phyloP scores from a whole-genome alignment of 2,888 invertebrate species.

The Amphipoea oculea region DNA sequence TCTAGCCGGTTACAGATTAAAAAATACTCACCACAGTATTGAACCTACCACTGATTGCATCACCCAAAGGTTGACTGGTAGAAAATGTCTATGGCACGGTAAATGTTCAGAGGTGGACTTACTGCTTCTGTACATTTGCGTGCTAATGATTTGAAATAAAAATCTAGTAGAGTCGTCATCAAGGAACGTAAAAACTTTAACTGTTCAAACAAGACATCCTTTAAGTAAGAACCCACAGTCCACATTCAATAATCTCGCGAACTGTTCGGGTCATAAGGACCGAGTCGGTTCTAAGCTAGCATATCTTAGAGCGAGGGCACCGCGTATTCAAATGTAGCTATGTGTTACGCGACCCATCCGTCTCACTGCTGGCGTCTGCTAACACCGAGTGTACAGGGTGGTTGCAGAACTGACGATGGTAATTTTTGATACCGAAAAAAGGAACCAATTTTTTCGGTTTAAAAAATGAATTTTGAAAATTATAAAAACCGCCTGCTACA shows the following conservation, averaged over 20 bases:
- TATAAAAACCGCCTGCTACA: background rate
- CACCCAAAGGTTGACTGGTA: background rate
- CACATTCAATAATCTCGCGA: conserved; percentile 2
- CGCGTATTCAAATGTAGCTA: conserved; percentile 80
- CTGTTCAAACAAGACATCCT: background rate
- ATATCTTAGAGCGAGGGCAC: conserved; percentile 40
- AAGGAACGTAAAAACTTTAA: background rate
- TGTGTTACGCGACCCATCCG: conserved; percentile 82
- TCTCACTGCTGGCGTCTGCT: conserved; percentile 81
- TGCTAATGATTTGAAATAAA: background rate
- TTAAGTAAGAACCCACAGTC: background rate
- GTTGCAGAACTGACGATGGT: background rate
- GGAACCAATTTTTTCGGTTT: background rate
- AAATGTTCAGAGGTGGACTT: no score
- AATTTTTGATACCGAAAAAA: background rate
- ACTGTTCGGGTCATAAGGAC: conserved; percentile 46
- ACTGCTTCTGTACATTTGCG: background rate
- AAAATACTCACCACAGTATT: background rate
- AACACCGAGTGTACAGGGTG: conserved; percentile 77
- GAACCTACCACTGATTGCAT: background rate
- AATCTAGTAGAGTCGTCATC: background rate
- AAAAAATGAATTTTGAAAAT: background rate
- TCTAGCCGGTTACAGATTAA: background rate
- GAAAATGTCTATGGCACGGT: background rate
- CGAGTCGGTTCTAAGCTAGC: conserved; percentile 47